Conservation (phyloP, 2,888 invertebrate genomes). For the Acronicta alni region DNA sequence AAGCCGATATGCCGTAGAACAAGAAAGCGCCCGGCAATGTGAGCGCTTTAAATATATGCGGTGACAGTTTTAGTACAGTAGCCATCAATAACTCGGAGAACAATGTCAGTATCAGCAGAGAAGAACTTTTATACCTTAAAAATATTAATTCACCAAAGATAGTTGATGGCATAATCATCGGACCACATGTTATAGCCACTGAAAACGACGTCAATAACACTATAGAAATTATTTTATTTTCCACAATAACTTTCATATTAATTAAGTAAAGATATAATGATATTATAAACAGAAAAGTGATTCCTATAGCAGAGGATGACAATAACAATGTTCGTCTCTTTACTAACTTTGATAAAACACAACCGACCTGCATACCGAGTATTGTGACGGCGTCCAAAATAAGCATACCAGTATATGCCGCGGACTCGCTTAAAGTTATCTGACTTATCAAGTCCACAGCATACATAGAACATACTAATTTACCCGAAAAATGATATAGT, state of each 20-base stretch:
- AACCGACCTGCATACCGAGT: slow-evolving; percentile 72
- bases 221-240: slow-evolving; percentile 68
- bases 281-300: slow-evolving; percentile 66
- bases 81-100: slow-evolving; percentile 66
- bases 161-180: slow-evolving; percentile 71
- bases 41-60: slow-evolving; percentile 64
- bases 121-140: slow-evolving; percentile 66
- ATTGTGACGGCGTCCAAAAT: slow-evolving; percentile 77
- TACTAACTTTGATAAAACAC: slow-evolving; percentile 65
- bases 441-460: slow-evolving; percentile 69
- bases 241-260: slow-evolving; percentile 55
- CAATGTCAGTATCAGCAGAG: slow-evolving; percentile 63
- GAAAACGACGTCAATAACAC: slow-evolving; percentile 67
- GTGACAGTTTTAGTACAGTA: slow-evolving; percentile 68
- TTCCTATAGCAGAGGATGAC: slow-evolving; percentile 64
- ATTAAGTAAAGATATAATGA: slow-evolving; percentile 72
- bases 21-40: slow-evolving; percentile 70
- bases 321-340: slow-evolving; percentile 70
- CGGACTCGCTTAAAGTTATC: slow-evolving; percentile 67
- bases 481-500: slow-evolving; percentile 61
- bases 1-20: slow-evolving; percentile 64
- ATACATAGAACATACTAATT: slow-evolving; percentile 67
- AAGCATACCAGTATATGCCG: slow-evolving; percentile 73
- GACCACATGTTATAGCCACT: slow-evolving; percentile 73
- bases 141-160: slow-evolving; percentile 74